phyloP scores from a whole-genome alignment of 2,888 invertebrate species.

The Plebejus anna region DNA sequence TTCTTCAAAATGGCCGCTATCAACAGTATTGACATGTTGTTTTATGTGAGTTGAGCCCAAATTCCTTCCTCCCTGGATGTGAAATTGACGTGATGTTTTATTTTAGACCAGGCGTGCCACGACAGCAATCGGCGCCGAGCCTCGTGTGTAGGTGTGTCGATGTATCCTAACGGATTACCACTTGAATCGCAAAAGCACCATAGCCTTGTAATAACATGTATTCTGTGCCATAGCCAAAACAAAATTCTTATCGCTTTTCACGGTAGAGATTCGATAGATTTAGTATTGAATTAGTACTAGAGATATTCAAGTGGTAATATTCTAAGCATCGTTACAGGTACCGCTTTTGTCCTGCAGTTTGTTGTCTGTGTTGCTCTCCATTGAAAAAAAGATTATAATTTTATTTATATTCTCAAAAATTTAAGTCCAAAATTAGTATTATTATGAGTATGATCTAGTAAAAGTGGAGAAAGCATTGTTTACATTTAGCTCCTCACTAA shows the following conservation, averaged over 20 bases:
- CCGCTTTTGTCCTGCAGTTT: conserved; percentile 28
- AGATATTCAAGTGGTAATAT: conserved; percentile 58
- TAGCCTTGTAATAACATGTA: background rate
- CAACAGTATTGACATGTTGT: conserved; percentile 26
- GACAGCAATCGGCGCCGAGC: conserved; percentile 79
- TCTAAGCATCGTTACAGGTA: conserved; percentile 28
- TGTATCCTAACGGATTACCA: conserved; percentile 68
- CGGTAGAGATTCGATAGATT: conserved; percentile 30
- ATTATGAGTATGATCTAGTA: background rate
- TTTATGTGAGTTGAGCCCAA: conserved; percentile 41
- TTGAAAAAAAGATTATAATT: background rate
- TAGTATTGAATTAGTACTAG: conserved; percentile 29
- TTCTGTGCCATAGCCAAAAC: background rate
- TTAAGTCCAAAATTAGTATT: background rate
- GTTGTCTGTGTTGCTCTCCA: conserved; percentile 25
- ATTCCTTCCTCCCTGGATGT: conserved; percentile 52
- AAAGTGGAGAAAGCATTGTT: background rate
- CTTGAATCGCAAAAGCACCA: conserved; percentile 50
- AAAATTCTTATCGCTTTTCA: conserved; percentile 2
- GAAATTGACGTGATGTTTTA: conserved; percentile 72
- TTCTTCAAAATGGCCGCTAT: conserved; percentile 8
- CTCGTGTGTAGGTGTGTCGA: conserved; percentile 81
- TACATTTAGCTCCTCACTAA: background rate
- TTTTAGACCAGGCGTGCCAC: conserved; percentile 80
- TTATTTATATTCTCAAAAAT: background rate